Base-by-base conservation (phyloP, 1,140 invertebrate species). In the Drosophila eugracilis region DNA sequence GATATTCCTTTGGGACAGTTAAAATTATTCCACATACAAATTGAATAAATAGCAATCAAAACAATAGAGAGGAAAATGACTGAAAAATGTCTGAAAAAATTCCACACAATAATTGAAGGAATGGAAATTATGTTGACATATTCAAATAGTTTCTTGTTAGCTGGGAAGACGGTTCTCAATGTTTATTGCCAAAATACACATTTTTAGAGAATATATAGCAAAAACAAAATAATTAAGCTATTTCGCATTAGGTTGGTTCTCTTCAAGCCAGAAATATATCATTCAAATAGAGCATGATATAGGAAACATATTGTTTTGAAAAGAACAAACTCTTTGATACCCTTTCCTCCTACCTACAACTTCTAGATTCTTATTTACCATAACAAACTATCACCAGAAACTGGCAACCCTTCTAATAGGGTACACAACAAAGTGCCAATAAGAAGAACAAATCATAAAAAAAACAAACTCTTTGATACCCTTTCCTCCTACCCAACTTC, bases 161-260 rank as follows among this genome's bases (percentile, higher is more conserved):
- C 10, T 19, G 22, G 22, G 55, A 15, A 14, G 19, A 12, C 19
- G 5, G n/a, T n/a, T n/a, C n/a, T n/a, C n/a, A n/a, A n/a, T 15
- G 17, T 58, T 50, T 17, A 71, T 78, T 57, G 59, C 58, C 78
- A 85, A 85, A 86, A 69, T 73, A 77, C 41, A 26, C 19, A 6
- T n/a, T n/a, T n/a, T n/a, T 3, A 5, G n/a, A 58, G 0, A 10
- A 45, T 41, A 47, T 10, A 53, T 50, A 37, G 48, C 62, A 88
- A 88, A 88, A 86, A 88, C 77, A 86, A 86, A 77, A 86, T 67
- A 80, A 85, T 85, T 74, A 77, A 80, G 67, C 67, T 78, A 69
- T 71, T 80, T 74, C 58, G 52, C 73, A 74, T 85, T 76, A 62
- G 58, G n/a, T 6, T 6, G 54, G 1, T 21, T 1, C n/a, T 30